Evolutionary conservation across 2,113 vertebrate genomes (phyloP).

Genomic region (Lepus timidus): DNA sequence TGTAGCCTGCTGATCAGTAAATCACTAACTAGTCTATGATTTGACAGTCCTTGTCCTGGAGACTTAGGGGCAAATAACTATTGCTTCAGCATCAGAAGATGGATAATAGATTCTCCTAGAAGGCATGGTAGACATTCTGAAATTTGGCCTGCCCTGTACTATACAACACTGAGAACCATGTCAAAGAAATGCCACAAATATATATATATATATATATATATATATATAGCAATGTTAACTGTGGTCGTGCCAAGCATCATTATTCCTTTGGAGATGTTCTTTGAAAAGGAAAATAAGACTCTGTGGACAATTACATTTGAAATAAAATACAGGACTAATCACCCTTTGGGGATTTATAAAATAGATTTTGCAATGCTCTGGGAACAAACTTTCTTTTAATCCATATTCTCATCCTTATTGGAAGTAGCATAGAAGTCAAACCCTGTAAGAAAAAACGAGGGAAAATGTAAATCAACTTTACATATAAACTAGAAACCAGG

Average conservation of each 20-base stretch:
- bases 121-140: not conserved
- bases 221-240: not conserved
- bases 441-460: not conserved
- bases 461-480: not conserved
- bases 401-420: not conserved
- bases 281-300: slow-evolving; percentile 31
- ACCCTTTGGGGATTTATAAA: not conserved
- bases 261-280: not conserved
- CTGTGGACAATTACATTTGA: not conserved
- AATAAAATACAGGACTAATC: not conserved
- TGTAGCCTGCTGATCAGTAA: not conserved
- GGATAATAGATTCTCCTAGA: not conserved
- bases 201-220: not conserved
- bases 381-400: not conserved
- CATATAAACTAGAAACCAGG: not conserved
- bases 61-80: not conserved
- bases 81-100: not conserved
- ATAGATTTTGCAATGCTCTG: not conserved
- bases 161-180: not conserved
- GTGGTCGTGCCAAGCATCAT: not conserved
- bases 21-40: not conserved
- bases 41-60: not conserved
- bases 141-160: not conserved
- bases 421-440: not conserved
- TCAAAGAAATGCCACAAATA: slow-evolving; percentile 24